Evolutionary conservation across 1,140 invertebrate genomes (phyloP).

Genomic region (Trachymyrmex cornetzi): DNA sequence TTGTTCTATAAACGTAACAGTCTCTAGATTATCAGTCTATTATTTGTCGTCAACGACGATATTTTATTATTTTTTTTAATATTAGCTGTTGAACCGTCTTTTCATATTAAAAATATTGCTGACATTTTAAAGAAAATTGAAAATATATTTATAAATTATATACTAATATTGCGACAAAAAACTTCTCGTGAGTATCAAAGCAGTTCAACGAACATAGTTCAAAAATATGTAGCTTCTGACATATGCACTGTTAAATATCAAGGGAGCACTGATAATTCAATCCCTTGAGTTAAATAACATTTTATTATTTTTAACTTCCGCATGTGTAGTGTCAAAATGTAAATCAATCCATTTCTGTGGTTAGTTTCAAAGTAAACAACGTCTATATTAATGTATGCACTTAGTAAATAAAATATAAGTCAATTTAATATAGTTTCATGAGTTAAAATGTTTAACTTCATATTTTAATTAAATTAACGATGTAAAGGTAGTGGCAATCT

Average conservation of each 20-base stretch:
- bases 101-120: neutral
- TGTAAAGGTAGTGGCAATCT: too few relatives aligned
- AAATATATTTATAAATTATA: slow-evolving; percentile 3
- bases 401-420: too few relatives aligned
- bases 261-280: too few relatives aligned
- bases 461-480: too few relatives aligned
- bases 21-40: neutral
- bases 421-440: too few relatives aligned
- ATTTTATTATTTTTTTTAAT: neutral
- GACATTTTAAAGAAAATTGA: slow-evolving; percentile 7
- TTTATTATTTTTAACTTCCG: too few relatives aligned
- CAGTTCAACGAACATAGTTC: neutral
- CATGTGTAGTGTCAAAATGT: too few relatives aligned
- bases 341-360: too few relatives aligned
- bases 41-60: neutral
- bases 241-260: neutral
- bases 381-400: too few relatives aligned
- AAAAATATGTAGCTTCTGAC: slow-evolving; percentile 24
- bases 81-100: neutral
- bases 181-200: neutral
- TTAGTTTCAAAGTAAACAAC: too few relatives aligned
- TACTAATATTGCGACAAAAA: neutral
- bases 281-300: too few relatives aligned
- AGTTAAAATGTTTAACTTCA: too few relatives aligned
- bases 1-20: slow-evolving; percentile 1